Percentiles rank a stretch among this genome's conserved stretches.
phyloP scores from a whole-genome alignment of 2,113 vertebrate genomes.

The Rhynchomys soricoides region DNA sequence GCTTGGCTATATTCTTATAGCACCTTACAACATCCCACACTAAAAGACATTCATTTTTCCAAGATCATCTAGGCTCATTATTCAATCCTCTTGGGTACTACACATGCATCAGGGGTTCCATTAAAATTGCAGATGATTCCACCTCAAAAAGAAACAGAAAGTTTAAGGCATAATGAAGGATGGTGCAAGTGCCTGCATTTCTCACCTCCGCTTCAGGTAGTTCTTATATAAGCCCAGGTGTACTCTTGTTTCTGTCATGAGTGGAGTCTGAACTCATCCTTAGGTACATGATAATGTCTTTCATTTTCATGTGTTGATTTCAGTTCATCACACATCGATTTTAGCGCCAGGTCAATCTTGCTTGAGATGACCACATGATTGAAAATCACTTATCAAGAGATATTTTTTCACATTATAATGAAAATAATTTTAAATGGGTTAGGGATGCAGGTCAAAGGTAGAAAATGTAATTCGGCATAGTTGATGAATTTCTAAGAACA shows the following conservation, averaged over 20 bases:
- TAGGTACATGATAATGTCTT: neutral
- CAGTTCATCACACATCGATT: slow-evolving; percentile 7
- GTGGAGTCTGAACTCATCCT: neutral
- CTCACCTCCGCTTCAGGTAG: neutral
- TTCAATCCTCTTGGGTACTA: neutral
- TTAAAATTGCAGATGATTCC: slow-evolving; percentile 22
- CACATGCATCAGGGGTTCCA: neutral
- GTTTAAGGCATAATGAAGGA: neutral
- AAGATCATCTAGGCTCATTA: neutral
- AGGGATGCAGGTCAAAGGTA: neutral
- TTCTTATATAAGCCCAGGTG: neutral
- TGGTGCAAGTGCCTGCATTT: neutral
- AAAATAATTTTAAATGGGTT: slow-evolving; percentile 13
- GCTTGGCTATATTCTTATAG: neutral
- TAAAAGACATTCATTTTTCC: neutral
- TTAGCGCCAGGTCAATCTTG: neutral
- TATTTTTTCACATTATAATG: neutral
- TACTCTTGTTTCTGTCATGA: neutral
- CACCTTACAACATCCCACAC: neutral
- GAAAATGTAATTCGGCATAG: slow-evolving; percentile 26
- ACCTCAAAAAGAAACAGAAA: neutral
- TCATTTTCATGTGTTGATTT: neutral
- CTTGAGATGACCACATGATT: neutral
- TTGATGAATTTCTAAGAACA: slow-evolving; percentile 6
- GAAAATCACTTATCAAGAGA: neutral